Conservation (phyloP, 2,797 vertebrate genomes). For the Sebastiscus tertius region DNA sequence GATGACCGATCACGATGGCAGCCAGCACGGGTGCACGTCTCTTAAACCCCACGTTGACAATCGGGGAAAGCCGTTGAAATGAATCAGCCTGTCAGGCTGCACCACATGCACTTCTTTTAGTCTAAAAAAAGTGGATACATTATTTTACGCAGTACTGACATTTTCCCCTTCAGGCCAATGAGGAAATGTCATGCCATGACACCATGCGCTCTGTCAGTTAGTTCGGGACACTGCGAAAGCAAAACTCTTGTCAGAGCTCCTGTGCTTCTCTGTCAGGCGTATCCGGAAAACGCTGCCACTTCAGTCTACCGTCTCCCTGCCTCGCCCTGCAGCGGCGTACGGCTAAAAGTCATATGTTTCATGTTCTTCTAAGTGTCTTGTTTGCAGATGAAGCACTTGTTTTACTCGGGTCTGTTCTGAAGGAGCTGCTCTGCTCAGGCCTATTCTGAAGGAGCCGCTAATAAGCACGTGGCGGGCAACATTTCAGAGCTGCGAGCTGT, state of each 20-base stretch:
- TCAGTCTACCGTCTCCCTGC: not conserved
- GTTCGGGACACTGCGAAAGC: constrained; percentile 32
- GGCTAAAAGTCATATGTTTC: constrained; percentile 21
- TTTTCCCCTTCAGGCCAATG: constrained; percentile 37
- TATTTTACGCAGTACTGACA: constrained; percentile 48
- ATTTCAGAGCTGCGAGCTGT: constrained; percentile 28
- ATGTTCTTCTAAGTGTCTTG: not conserved
- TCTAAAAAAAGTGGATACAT: constrained; percentile 15
- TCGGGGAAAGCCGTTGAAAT: constrained; percentile 4
- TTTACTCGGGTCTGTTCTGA: not conserved
- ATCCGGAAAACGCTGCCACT: constrained; percentile 7
- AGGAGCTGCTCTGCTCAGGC: not conserved
- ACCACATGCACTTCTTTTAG: constrained; percentile 35
- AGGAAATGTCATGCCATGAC: constrained; percentile 54
- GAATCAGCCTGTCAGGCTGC: constrained; percentile 55
- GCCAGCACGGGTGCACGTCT: not conserved
- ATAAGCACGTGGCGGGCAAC: constrained; percentile 21
- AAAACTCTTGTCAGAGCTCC: constrained; percentile 43
- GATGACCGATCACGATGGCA: constrained; percentile 27
- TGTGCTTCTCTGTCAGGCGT: constrained; percentile 22
- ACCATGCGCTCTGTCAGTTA: constrained; percentile 40
- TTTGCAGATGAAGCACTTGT: constrained; percentile 6
- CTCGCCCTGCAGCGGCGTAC: not conserved
- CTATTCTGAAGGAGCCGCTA: constrained; percentile 1
- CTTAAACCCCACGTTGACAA: constrained; percentile 22